Base-by-base conservation (phyloP, 2,888 invertebrate genomes). In the Agapetus fuscipes region DNA sequence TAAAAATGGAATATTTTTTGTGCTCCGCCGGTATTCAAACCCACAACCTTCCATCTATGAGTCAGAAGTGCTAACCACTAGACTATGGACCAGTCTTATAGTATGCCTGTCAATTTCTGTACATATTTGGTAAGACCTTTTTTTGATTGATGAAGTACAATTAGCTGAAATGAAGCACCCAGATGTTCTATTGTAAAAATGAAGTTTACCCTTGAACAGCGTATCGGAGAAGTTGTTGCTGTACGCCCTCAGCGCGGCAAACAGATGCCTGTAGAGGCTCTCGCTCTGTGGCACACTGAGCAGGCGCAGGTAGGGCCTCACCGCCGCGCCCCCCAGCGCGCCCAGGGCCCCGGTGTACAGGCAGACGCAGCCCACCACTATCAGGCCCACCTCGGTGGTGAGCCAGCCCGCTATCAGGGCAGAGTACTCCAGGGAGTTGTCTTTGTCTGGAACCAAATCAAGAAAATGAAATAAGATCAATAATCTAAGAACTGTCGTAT, bases 211-310 rank as follows among this genome's bases (percentile, higher is more conserved):
- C 75, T 86, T 82, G 62, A 89, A 91, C 31, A 90, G 62, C 3
- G 83, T 81, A 39, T 79, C 70, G 0, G 89, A 84, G 57, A 87
- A 90, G 62, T 89, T 85, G 58, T 90, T 93, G 40, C 96, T 85
- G 56, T 94, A 95, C 0, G 90, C 85, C 48, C 95, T 73, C 33
- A 96, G 64, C 0, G 91, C 85, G 2, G 93, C 93, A 60, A 96
- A 94, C 13, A 93, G 80, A 55, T 96, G 95, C 52, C 84, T 83
- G 51, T 91, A 83, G 30, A 96, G 67, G 3, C 76, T 79, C 60
- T 96, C 95, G 30, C 94, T 93, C 57, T 95, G 95, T 2, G 90
- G 87, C 28, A 84, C 74, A 62, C 87, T 85, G 36, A 95, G 70
- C 51, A 93, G 81, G n/a, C 81, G 78, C 36, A 95, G 61, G 58